Percentiles rank a stretch among this genome's conserved stretches.
phyloP scores from a whole-genome alignment of 2,888 invertebrate species.

The Ceriagrion tenellum region DNA sequence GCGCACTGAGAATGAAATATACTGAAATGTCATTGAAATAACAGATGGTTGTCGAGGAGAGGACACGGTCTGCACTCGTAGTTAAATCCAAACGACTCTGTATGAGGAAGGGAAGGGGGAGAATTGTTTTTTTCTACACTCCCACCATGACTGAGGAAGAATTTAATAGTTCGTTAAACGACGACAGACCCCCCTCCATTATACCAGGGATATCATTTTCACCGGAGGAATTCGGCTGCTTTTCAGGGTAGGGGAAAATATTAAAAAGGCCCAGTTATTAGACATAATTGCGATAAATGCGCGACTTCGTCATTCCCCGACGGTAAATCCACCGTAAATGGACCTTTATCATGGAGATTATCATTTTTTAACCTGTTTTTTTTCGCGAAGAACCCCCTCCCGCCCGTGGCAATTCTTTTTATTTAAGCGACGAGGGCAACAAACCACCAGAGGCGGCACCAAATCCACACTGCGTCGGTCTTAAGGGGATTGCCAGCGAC shows the following conservation, averaged over 20 bases:
- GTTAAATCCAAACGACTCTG: not conserved
- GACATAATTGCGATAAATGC: conserved; percentile 22
- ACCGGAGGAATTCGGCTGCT: not conserved
- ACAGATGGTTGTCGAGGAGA: conserved; percentile 6
- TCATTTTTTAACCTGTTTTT: not conserved
- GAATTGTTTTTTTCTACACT: not conserved
- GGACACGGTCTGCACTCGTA: not conserved
- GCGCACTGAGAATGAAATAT: conserved; percentile 32
- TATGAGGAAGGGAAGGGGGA: not conserved
- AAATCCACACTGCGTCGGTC: too few species aligned
- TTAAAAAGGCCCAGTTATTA: not conserved
- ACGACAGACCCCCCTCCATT: not conserved
- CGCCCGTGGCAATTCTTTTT: not conserved
- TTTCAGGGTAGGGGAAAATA: not conserved
- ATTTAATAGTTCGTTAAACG: conserved; percentile 27
- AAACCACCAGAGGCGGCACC: not conserved
- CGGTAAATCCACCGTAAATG: not conserved
- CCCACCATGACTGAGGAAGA: not conserved
- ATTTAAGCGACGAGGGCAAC: not conserved
- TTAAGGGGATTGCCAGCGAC: too few species aligned
- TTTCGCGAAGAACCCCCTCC: not conserved
- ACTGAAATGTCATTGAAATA: conserved; percentile 1
- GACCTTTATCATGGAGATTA: not conserved
- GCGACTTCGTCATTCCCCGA: not conserved
- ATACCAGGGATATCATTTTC: conserved; percentile 21